Base-by-base conservation (phyloP, 1,140 invertebrate species). In the Ceratina calcarata region DNA sequence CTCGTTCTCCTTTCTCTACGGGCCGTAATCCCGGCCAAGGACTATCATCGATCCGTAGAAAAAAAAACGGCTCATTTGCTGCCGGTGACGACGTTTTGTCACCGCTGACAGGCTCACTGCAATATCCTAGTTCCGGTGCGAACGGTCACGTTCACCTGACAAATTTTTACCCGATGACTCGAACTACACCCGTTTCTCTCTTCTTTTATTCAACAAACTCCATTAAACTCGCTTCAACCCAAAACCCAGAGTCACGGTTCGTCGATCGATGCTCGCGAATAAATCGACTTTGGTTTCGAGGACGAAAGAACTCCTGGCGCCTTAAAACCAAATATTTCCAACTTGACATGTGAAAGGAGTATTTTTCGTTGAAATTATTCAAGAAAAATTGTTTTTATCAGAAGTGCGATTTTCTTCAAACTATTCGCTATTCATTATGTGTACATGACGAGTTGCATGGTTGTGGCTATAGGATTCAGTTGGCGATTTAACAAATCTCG, bases 31-130 rank as follows among this genome's bases (percentile, higher is more conserved):
- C 69, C 49, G 49, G 55, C 60, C 57, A 55, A 83, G 73, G 77
- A 80, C 84, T 68, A 79, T 86, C 83, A 82, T 83, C 84, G 81
- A 86, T 80, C 84, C 85, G 51, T 83, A 83, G 85, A 83, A 57
- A 10, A 45, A 45, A 10, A 45, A 10, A 3, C 49, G 61, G 55
- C 84, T 86, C 84, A 80, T 86, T 86, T 86, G 81, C 84, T 24
- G 51, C 66, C 67, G 24, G 69, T 66, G 73, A 80, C 53, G 65
- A 60, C 69, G 82, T 82, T 86, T 86, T 83, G 84, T 83, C 81
- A 83, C 62, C 81, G 58, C 84, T 60, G 84, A 86, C 85, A 85
- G 74, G 32, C 58, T 16, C 27, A 32, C 53, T 68, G 80, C 69
- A 75, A 86, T 86, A 86, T 77, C 84, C 67, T 18, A 67, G 51